Base-by-base conservation (phyloP, 1,140 invertebrate genomes). In the Lanistes nyassanus region DNA sequence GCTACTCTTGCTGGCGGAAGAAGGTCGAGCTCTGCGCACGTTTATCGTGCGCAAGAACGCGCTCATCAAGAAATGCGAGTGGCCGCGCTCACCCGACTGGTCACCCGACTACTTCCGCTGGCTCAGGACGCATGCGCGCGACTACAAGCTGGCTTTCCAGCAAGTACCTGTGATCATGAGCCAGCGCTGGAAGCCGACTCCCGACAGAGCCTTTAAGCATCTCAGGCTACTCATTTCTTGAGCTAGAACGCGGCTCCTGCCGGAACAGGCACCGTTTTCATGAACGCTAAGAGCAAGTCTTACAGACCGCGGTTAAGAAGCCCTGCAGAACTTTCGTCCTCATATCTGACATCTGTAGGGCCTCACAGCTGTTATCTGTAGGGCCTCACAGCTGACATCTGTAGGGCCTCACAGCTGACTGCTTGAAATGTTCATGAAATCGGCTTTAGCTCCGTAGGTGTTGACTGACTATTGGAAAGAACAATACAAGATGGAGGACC, bases 1-100 rank as follows among this genome's bases (percentile, higher is more conserved):
- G 1, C 90, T 95, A 21, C 88, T 96, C n/a, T 90, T 96, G 39
- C 94, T 93, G 0, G 71, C 75, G 13, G 79, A 85, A 58, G 92
- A 91, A 1, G 29, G 7, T 21, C 92, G 92, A 4, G 92, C 92
- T 73, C 88, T 97, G 34, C 88, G 90, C 47, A 90, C 90, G 51
- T 89, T 96, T 0, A 91, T 93, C 73, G 92, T 96, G 1, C 88
- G 95, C 60, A 89, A 92, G 58, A 95, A 95, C 85, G 94, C 92
- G 2, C 91, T 89, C 3, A 74, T 88, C 23, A 85, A 87, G 76
- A 81, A 78, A 70, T 78, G 75, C 31, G 87, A 88, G 53, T 87
- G 86, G 84, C 86, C 85, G 19, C 77, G 77, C 72, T 91, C 92
- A 79, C 89, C 91, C 1, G 92, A 94, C 42, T 95, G 94, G 94